A percentile compares a stretch with the other conserved stretches of the same genome.
Evolutionary conservation across 2,113 vertebrate species (phyloP).

Genomic region (Cynopterus brachyotis): DNA sequence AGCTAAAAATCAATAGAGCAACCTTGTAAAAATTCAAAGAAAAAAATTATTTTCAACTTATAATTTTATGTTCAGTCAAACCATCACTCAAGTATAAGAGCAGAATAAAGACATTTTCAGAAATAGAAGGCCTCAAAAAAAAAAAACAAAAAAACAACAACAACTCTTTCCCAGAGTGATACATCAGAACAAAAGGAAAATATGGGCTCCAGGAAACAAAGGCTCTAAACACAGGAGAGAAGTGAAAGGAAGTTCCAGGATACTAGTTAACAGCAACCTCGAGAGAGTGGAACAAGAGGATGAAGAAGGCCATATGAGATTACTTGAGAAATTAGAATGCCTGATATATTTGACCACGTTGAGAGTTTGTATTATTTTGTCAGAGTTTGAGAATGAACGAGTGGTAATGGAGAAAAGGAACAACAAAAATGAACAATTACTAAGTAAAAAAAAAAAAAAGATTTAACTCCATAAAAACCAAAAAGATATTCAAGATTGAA

Average conservation of each 20-base stretch:
- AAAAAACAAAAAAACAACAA: too few species aligned
- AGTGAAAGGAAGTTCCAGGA: neutral
- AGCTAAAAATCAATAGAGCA: neutral
- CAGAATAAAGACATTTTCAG: constrained; percentile 30
- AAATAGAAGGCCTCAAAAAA: neutral
- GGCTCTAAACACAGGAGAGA: neutral
- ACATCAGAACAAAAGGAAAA: constrained; percentile 13
- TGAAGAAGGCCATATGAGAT: neutral
- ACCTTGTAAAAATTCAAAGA: neutral
- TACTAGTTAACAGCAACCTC: neutral
- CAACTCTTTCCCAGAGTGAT: neutral
- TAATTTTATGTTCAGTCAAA: constrained; percentile 27
- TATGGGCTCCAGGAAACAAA: neutral
- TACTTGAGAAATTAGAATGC: neutral
- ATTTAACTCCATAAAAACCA: neutral
- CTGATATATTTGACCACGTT: neutral
- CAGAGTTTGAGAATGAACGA: neutral
- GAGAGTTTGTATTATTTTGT: neutral
- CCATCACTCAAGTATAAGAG: neutral
- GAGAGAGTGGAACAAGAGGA: neutral
- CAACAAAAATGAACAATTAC: neutral
- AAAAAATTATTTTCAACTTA: neutral
- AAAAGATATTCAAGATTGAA: neutral
- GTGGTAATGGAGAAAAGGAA: neutral
- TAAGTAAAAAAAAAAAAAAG: neutral